These are phyloP conservation scores for Armadillidium nasatum DNA, from an alignment of 1,140 invertebrate genomes.

Conservation along the genomic window DNA sequence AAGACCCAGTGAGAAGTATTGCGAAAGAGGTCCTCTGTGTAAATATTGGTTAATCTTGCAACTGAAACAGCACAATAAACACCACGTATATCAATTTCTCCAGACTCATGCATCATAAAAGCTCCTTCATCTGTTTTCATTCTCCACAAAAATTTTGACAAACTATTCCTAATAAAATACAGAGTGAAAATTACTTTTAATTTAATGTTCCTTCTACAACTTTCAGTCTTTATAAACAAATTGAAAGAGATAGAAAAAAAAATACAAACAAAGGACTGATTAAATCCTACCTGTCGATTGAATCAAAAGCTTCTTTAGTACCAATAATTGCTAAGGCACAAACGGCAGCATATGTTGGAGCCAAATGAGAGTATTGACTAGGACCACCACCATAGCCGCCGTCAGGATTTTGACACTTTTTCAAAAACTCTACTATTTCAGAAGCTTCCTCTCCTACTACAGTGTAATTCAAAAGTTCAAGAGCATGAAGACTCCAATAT, in stretches of 20 bases:
- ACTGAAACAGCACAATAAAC: constrained; percentile 90
- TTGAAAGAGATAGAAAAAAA: constrained; percentile 42
- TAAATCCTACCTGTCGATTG: constrained; percentile 71
- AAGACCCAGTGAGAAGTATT: constrained; percentile 85
- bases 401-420: constrained; percentile 67
- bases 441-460: constrained; percentile 63
- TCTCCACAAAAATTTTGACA: constrained; percentile 71
- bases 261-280: constrained; percentile 18
- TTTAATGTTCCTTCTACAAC: too few relatives aligned
- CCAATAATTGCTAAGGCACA: constrained; percentile 86
- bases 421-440: constrained; percentile 64
- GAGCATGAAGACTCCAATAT: constrained; percentile 89
- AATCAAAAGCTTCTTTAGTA: constrained; percentile 75
- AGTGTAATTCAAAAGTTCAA: constrained; percentile 72
- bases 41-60: constrained; percentile 80
- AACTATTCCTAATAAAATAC: constrained; percentile 54
- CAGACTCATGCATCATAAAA: constrained; percentile 83
- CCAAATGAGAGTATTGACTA: constrained; percentile 83
- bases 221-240: too few relatives aligned
- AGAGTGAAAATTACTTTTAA: too few relatives aligned
- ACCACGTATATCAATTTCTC: constrained; percentile 93
- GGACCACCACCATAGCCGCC: constrained; percentile 95
- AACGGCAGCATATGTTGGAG: constrained; percentile 93
- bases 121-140: constrained; percentile 78
- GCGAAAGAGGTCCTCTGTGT: constrained; percentile 70